Percentiles rank a stretch among this genome's conserved stretches.
These are phyloP conservation scores for Ephialtes manifestator DNA, from an alignment of 2,888 invertebrate genomes.

Conservation along the genomic window DNA sequence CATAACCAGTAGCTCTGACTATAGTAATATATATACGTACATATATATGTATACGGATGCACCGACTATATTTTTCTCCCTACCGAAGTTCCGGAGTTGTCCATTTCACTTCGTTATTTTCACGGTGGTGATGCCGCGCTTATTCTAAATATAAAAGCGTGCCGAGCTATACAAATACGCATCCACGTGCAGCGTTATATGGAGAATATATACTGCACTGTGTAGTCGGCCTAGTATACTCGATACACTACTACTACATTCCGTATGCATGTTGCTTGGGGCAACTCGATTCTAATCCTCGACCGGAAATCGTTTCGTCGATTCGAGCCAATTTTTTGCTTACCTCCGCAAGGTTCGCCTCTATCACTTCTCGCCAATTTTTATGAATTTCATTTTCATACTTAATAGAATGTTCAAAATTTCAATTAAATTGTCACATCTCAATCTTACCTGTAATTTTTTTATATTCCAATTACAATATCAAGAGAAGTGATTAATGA, in stretches of 20 bases:
- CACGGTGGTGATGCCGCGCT: conserved; percentile 27
- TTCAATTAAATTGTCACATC: not conserved
- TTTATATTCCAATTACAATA: too few relatives aligned
- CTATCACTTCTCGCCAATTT: not conserved
- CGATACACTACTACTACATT: not conserved
- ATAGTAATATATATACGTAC: not conserved
- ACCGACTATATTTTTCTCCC: conserved; percentile 42
- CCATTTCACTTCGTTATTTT: conserved; percentile 51
- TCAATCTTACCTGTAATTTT: not conserved
- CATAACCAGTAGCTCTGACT: conserved; percentile 1
- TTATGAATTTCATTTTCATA: not conserved
- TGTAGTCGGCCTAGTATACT: not conserved
- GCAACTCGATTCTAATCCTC: conserved; percentile 13
- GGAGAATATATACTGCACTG: not conserved
- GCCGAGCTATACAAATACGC: conserved; percentile 33
- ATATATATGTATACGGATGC: conserved; percentile 23
- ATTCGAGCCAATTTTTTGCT: conserved; percentile 18
- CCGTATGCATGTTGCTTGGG: not conserved
- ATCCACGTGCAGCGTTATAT: conserved; percentile 14
- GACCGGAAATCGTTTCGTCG: conserved; percentile 32
- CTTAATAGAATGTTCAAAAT: not conserved
- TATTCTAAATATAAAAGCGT: conserved; percentile 46
- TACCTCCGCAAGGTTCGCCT: not conserved
- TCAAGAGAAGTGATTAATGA: not conserved
- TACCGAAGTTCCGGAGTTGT: conserved; percentile 40